Conservation (phyloP, 2,113 vertebrate genomes). For the Lamprologus speciosus region DNA sequence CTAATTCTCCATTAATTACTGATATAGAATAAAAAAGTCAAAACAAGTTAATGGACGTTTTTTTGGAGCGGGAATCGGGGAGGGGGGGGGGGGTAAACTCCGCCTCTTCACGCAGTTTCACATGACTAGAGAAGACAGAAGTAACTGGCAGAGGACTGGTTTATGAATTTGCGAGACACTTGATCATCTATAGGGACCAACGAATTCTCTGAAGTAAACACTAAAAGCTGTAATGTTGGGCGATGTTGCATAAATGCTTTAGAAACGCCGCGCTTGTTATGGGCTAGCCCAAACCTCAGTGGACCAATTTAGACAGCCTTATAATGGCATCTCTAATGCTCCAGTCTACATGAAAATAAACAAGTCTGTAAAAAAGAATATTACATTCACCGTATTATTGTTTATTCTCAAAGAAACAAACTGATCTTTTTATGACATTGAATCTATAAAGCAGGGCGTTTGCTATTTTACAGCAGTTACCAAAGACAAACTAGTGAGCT, state of each 20-base stretch:
- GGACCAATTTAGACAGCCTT: slow-evolving; percentile 46
- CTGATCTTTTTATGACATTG: slow-evolving; percentile 48
- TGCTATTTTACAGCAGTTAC: slow-evolving; percentile 11
- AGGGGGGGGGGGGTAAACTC: background rate
- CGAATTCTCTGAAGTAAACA: slow-evolving; percentile 12
- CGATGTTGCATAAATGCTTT: slow-evolving; percentile 59
- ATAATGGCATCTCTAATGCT: slow-evolving; percentile 58
- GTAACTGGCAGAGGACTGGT: background rate
- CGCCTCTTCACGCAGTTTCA: background rate
- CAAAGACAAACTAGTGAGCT: slow-evolving; percentile 8
- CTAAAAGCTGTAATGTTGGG: slow-evolving; percentile 38
- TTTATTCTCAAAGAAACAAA: slow-evolving; percentile 52
- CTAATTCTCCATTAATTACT: slow-evolving; percentile 32
- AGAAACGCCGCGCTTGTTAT: slow-evolving; percentile 48
- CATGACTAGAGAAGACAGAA: background rate
- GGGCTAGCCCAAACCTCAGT: slow-evolving; percentile 12
- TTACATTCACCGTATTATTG: slow-evolving; percentile 54
- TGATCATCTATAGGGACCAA: slow-evolving; percentile 33
- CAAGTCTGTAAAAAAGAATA: slow-evolving; percentile 58
- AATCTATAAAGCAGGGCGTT: slow-evolving; percentile 14
- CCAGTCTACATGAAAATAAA: slow-evolving; percentile 59
- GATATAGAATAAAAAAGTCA: background rate
- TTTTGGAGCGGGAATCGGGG: background rate
- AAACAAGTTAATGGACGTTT: slow-evolving; percentile 27
- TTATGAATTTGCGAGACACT: background rate